These are phyloP conservation scores for Hylaeus volcanicus DNA, from an alignment of 1,140 invertebrate species.

Conservation along the genomic window DNA sequence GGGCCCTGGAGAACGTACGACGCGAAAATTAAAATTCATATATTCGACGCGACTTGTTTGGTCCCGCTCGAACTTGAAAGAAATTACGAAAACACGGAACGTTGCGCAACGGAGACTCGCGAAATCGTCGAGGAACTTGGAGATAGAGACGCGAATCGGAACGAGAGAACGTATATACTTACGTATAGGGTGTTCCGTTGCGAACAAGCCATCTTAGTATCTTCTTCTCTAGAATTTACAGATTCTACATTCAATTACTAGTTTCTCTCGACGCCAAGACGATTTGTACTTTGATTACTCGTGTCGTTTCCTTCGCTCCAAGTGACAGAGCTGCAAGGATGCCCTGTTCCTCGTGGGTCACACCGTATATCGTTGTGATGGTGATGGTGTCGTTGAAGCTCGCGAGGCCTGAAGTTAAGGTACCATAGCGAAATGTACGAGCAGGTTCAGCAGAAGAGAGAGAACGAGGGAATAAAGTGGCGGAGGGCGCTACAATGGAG, in stretches of 20 bases:
- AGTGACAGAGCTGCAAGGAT: not conserved
- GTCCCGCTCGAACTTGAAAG: not conserved
- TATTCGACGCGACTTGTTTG: conserved; percentile 4
- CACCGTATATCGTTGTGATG: conserved; percentile 23
- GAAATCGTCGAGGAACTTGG: not conserved
- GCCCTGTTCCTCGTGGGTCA: not conserved
- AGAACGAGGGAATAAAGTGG: conserved; percentile 78
- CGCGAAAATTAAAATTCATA: conserved; percentile 17
- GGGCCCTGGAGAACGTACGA: too few relatives aligned
- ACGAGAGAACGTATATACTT: too few relatives aligned
- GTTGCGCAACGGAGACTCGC: not conserved
- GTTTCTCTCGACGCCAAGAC: too few relatives aligned
- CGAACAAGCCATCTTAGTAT: too few relatives aligned
- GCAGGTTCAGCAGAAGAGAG: conserved; percentile 70
- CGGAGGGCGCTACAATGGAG: conserved; percentile 78
- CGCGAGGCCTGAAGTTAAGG: conserved; percentile 65
- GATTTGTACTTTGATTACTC: too few relatives aligned
- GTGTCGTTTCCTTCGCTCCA: too few relatives aligned
- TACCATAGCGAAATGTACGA: conserved; percentile 71
- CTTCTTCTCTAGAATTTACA: too few relatives aligned
- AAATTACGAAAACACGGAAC: not conserved
- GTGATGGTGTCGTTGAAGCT: conserved; percentile 63
- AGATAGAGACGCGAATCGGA: too few relatives aligned
- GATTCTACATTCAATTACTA: too few relatives aligned
- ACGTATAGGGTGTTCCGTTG: too few relatives aligned